Evolutionary conservation across 2,888 invertebrate genomes (phyloP), one percentile per base, ranked within the genome.

Genomic region (Volucella zonaria): DNA sequence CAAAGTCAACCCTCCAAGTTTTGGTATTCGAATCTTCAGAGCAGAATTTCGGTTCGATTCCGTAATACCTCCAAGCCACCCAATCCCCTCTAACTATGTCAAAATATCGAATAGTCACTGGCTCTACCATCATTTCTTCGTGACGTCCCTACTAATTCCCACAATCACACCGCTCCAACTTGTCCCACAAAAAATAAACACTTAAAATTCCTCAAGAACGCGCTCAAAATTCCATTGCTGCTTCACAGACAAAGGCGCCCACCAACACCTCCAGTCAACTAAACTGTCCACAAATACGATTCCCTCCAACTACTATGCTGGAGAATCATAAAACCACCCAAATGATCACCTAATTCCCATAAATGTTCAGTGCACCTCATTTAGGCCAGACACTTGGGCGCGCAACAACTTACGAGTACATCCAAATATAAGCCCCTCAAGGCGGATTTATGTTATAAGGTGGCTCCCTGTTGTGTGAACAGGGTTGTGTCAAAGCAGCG

Each of bases 261-360:
- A 31, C 31, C 3, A 31, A 9, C 45, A 52, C 52, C 40, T 43
- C 66, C 8, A 40, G 11, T 14, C 67, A 67, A 52, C 40, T 66
- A 18, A 11, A 42, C 1, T 40, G n/a, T 8, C 42, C n/a, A 2
- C 43, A 23, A 54, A 23, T 67, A 14, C 14, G 15, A 45, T 73
- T 23, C 52, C 77, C 54, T 14, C 40, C 52, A 51, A 38, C 61
- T 38, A 11, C 31, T n/a, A n/a, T n/a, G n/a, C n/a, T 49, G 45
- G 11, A 49, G 43, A 73, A 49, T 77, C 82, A 77, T 82, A 73
- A 77, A 82, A 67, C 77, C 45, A 62, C 40, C 54, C 47, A 73
- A 77, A 51, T 62, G 61, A 67, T 82, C 73, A 77, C 73, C 82
- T 73, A 73, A 82, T 77, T 77, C 67, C 76, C 71, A 66, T 67